These are phyloP conservation scores for Oophaga pumilio DNA, from an alignment of 2,113 vertebrate species.

Conservation along the genomic window DNA sequence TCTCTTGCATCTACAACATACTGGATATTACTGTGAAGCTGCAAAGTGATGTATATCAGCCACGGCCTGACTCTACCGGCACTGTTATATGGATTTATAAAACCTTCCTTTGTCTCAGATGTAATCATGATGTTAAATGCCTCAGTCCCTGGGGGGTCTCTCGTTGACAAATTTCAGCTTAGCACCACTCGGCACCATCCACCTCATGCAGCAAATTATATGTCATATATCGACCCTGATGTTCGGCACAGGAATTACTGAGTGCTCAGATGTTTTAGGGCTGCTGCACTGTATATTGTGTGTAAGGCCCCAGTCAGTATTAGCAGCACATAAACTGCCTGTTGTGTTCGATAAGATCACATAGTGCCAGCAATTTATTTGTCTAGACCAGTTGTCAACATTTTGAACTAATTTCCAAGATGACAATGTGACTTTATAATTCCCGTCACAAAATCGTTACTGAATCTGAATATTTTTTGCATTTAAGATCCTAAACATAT, in stretches of 20 bases:
- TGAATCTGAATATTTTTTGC: neutral
- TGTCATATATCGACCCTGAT: conserved; percentile 10
- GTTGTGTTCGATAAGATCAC: neutral
- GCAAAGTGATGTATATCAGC: neutral
- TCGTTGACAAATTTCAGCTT: conserved; percentile 13
- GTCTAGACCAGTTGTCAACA: neutral
- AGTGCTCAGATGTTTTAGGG: conserved; percentile 14
- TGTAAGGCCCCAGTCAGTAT: neutral
- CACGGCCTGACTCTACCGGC: neutral
- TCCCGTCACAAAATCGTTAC: neutral
- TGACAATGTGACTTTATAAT: neutral
- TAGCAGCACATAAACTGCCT: neutral
- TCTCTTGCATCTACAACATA: conserved; percentile 8
- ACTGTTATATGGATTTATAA: conserved; percentile 16
- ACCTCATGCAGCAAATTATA: conserved; percentile 29
- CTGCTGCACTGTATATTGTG: neutral
- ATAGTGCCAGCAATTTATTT: neutral
- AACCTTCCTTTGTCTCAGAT: neutral
- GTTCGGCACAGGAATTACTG: neutral
- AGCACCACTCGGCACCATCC: neutral
- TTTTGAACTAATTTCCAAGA: neutral
- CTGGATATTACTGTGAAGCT: neutral
- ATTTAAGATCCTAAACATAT: neutral
- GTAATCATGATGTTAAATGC: conserved; percentile 6
- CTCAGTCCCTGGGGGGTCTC: conserved; percentile 1